Percentiles rank a stretch among this genome's conserved stretches.
Evolutionary conservation across 1,140 invertebrate species (phyloP).

Genomic region (Lineus longissimus): DNA sequence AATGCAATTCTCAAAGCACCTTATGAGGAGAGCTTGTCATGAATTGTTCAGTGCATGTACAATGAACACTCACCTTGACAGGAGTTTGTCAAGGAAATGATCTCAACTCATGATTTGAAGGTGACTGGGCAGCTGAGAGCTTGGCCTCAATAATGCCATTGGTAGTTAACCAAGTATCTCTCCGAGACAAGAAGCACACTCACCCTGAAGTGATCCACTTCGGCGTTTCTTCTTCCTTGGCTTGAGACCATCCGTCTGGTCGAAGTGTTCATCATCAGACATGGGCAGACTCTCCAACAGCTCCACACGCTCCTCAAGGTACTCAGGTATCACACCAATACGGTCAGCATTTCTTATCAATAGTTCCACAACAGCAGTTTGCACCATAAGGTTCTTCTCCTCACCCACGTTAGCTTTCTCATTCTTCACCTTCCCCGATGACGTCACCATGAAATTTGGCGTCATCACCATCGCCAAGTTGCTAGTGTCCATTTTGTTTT

Average conservation of each 20-base stretch:
- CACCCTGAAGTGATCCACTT: slow-evolving; percentile 78
- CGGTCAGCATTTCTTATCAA: slow-evolving; percentile 71
- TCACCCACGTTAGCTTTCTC: slow-evolving; percentile 55
- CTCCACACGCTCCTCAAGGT: slow-evolving; percentile 54
- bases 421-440: slow-evolving; percentile 60
- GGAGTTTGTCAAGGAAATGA: too few relatives aligned
- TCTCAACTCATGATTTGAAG: too few relatives aligned
- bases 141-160: too few relatives aligned
- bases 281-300: slow-evolving; percentile 27
- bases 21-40: too few relatives aligned
- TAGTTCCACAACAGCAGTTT: slow-evolving; percentile 59
- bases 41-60: too few relatives aligned
- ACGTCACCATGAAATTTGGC: slow-evolving; percentile 72
- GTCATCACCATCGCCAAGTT: slow-evolving; percentile 78
- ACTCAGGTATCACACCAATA: slow-evolving; percentile 69
- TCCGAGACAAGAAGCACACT: too few relatives aligned
- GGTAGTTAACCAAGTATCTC: too few relatives aligned
- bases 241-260: slow-evolving; percentile 37
- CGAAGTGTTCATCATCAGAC: slow-evolving; percentile 33
- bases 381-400: slow-evolving; percentile 42
- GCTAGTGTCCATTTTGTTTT: slow-evolving; percentile 75
- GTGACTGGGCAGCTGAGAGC: too few relatives aligned
- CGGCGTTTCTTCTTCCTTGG: slow-evolving; percentile 56
- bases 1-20: too few relatives aligned
- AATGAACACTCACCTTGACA: too few relatives aligned